phyloP scores from a whole-genome alignment of 2,113 vertebrate species.

The Phylloscopus trochilus region DNA sequence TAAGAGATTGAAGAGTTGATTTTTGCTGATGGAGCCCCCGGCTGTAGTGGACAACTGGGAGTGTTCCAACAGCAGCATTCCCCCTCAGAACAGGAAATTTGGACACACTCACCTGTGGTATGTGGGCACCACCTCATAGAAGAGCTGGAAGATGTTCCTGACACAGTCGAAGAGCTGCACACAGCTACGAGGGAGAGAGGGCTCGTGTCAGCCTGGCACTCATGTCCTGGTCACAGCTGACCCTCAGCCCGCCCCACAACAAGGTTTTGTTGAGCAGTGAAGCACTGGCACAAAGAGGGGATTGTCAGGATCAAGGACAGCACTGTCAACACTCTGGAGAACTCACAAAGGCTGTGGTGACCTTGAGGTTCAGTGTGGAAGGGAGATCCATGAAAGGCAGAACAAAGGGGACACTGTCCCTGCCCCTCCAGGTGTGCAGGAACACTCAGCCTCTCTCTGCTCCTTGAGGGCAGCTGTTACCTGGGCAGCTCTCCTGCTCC shows the following conservation, averaged over 20 bases:
- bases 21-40: background rate
- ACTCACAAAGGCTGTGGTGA: background rate
- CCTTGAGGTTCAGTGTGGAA: background rate
- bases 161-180: constrained; percentile 92
- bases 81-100: background rate
- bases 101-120: constrained; percentile 88
- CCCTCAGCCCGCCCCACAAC: background rate
- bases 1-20: rapidly evolving
- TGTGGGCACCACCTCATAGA: constrained; percentile 92
- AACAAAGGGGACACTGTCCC: constrained; percentile 8
- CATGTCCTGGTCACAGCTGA: background rate
- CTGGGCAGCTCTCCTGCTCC: background rate
- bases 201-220: background rate
- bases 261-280: background rate
- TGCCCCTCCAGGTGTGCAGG: background rate
- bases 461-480: background rate
- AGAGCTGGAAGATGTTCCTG: constrained; percentile 95
- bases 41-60: background rate
- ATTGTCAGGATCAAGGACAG: background rate
- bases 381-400: background rate
- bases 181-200: constrained; percentile 69
- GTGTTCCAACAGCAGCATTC: rapidly evolving
- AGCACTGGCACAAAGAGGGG: background rate
- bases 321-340: background rate
- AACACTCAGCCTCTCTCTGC: background rate